Evolutionary conservation across 2,797 vertebrate genomes (phyloP), one percentile per base, ranked within the genome.

Genomic region (Chaenodraco wilsoni): DNA sequence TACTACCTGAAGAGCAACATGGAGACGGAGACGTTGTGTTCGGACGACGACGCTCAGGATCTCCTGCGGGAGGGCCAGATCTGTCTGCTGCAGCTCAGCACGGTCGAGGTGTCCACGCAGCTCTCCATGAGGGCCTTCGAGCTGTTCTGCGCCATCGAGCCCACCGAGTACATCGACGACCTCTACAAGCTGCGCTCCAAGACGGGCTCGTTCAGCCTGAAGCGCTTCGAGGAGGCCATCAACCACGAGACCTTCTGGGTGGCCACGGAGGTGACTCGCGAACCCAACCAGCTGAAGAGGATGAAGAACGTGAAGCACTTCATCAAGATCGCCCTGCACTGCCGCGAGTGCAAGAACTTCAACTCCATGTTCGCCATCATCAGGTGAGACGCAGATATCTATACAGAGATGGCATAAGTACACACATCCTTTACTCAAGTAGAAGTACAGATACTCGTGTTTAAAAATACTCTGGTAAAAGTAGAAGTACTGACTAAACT

Each of bases 361-460:
- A 99, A 98, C 94, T 99, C 98, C 0, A 99, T 99, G 98, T 99
- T 99, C 84, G 98, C 98, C 79, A 99, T 99, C 88, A 99, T 99
- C 91, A 99, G 98, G 98, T 99, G 90, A 92, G 84, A 52, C 3
- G 31, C 9, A 33, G 27, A 27, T 27, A 27, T 27, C 27, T 5
- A 23, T 23, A 23, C 23, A 23, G 23, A 23, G 23, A 23, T 23
- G 23, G 23, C 23, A 23, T 3, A 23, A 3, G 3, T 23, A 23
- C 23, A 23, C 23, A 23, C 23, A 23, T 23, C 23, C 23, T 23
- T 23, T 23, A 23, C 23, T 23, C 23, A 23, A 23, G 23, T 23
- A 23, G 23, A 23, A 23, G 23, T 23, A 23, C 23, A 23, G 23
- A 23, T 23, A 23, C 23, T 23, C 3, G 23, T 23, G 3, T 23